Evolutionary conservation across 2,888 invertebrate genomes (phyloP).

Genomic region (Cerastoderma edule): DNA sequence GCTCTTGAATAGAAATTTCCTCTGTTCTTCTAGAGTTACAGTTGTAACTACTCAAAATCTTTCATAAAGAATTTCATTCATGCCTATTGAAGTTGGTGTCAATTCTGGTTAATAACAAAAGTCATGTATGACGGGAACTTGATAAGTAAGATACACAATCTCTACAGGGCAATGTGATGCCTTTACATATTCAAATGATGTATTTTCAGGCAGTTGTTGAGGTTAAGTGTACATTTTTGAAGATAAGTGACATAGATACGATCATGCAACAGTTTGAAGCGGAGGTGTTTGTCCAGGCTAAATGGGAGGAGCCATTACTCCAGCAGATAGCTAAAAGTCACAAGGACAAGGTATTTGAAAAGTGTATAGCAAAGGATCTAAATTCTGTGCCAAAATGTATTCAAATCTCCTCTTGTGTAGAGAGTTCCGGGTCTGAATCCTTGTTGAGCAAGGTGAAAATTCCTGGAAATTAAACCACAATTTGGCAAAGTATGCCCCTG

Average conservation of each 20-base stretch:
- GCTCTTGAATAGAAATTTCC: no score
- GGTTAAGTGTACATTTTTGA: conserved; percentile 74
- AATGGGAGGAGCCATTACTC: conserved; percentile 73
- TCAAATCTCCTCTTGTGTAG: no score
- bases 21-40: not conserved
- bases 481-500: no score
- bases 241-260: conserved; percentile 75
- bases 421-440: no score
- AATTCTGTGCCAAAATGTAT: not conserved
- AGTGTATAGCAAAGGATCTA: not conserved
- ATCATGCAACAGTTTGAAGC: conserved; percentile 74
- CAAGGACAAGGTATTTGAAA: conserved; percentile 9
- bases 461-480: no score
- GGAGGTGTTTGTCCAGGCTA: conserved; percentile 74
- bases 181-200: no score
- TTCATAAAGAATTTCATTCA: not conserved
- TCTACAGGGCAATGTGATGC: not conserved
- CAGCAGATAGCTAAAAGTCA: conserved; percentile 30
- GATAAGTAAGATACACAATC: not conserved
- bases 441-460: no score
- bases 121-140: no score
- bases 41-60: not conserved
- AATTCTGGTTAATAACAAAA: not conserved
- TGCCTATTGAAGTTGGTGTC: not conserved
- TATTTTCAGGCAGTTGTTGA: conserved; percentile 71